Percentiles rank a stretch among this genome's conserved stretches.
phyloP scores from a whole-genome alignment of 2,888 invertebrate species.

The Chrysotoxum bicinctum region DNA sequence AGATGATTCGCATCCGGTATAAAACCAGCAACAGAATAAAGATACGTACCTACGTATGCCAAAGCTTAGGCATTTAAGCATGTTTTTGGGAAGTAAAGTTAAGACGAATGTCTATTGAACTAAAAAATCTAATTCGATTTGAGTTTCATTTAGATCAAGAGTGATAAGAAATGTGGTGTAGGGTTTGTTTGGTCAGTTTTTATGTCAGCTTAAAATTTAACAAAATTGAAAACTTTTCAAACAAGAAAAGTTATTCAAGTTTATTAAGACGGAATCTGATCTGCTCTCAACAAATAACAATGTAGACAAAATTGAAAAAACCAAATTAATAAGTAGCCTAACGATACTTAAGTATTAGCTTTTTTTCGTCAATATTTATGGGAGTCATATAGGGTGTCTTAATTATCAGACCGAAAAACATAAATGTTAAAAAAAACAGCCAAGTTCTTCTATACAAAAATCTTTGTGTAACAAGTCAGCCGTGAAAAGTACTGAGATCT shows the following conservation, averaged over 20 bases:
- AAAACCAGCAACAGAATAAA: not conserved
- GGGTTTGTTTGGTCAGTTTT: not conserved
- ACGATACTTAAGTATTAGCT: too few relatives aligned
- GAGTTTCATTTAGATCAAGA: constrained; percentile 3
- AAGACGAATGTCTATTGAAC: constrained; percentile 37
- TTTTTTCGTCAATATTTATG: too few relatives aligned
- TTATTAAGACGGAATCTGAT: not conserved
- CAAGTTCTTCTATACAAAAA: too few relatives aligned
- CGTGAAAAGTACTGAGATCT: too few relatives aligned
- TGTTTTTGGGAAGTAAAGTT: constrained; percentile 42
- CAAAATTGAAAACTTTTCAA: not conserved
- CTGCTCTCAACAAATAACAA: too few relatives aligned
- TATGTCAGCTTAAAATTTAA: not conserved
- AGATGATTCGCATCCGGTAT: constrained; percentile 46
- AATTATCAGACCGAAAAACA: too few relatives aligned
- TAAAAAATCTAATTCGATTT: constrained; percentile 42
- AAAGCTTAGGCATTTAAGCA: not conserved
- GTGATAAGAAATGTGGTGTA: not conserved
- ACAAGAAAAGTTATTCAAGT: not conserved
- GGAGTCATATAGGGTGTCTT: too few relatives aligned
- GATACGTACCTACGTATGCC: not conserved
- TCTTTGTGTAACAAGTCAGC: too few relatives aligned
- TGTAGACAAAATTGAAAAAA: too few relatives aligned
- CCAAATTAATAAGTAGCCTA: too few relatives aligned
- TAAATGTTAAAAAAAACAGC: too few relatives aligned